These are phyloP conservation scores for Spodoptera frugiperda DNA, from an alignment of 1,140 invertebrate species.

Conservation along the genomic window DNA sequence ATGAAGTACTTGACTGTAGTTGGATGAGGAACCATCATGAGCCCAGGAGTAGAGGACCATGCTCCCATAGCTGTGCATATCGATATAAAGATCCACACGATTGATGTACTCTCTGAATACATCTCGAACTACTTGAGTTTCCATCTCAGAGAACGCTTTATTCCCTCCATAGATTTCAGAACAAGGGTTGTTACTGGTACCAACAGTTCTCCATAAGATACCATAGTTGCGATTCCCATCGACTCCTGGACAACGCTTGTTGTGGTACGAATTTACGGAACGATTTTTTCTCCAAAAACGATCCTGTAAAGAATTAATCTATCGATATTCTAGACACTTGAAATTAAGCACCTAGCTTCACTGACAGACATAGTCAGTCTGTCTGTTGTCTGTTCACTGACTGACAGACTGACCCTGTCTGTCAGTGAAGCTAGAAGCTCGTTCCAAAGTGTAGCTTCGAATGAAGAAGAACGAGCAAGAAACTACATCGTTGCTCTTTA, in stretches of 20 bases:
- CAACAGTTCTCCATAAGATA: conserved; percentile 87
- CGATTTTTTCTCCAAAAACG: conserved; percentile 77
- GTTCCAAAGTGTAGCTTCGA: too few species aligned
- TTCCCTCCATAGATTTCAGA: conserved; percentile 89
- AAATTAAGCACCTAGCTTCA: too few species aligned
- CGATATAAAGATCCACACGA: conserved; percentile 87
- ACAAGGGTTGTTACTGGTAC: conserved; percentile 89
- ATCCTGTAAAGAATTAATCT: conserved; percentile 57
- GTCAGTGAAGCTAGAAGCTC: too few species aligned
- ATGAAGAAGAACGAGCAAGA: too few species aligned
- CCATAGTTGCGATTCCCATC: conserved; percentile 88
- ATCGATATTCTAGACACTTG: not conserved
- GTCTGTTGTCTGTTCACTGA: too few species aligned
- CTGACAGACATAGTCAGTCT: too few species aligned
- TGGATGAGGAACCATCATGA: conserved; percentile 78
- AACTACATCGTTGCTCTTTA: too few species aligned
- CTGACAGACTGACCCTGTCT: too few species aligned
- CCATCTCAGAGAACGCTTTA: conserved; percentile 90
- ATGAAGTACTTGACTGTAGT: conserved; percentile 70
- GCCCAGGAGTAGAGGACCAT: conserved; percentile 89
- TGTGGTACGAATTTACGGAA: conserved; percentile 47
- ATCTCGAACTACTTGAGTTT: conserved; percentile 87
- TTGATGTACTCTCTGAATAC: conserved; percentile 80
- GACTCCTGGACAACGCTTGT: conserved; percentile 77
- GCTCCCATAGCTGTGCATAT: conserved; percentile 88